Base-by-base conservation (phyloP, 2,797 vertebrate genomes). In the Coreius guichenoti region DNA sequence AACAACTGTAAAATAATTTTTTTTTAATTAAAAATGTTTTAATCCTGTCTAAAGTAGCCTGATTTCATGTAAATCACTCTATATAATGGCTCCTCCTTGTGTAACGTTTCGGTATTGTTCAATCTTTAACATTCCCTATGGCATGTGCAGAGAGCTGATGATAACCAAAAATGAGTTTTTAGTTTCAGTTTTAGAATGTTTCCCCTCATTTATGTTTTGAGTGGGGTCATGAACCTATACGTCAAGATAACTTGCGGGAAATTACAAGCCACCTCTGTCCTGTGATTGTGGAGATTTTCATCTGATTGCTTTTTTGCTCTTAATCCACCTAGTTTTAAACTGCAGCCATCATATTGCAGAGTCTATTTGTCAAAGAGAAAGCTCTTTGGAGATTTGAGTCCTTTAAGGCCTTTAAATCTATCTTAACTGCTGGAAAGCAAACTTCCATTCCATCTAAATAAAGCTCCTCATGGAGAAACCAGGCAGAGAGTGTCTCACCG, bases 221-320 rank as follows among this genome's bases (percentile, higher is more conserved):
- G 63, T 49, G 73, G 33, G 29, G 49, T 21, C 72, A 86, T 70
- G 75, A 81, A 87, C 73, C 36, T 33, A 19, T 33, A 49, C 17
- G 14, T 72, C 49, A 82, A 86, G 74, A 80, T n/a, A 78, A 79
- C 89, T 87, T 84, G 29, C 23, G 14, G 77, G 36, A 82, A 39
- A 33, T 86, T 74, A 85, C 86, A 54, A 84, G 51, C n/a, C 65
- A 45, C 58, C 43, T 87, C 83, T 33, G 61, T 51, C 31, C 2
- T 36, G 65, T 75, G 73, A 90, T 70, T 17, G 78, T 33, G 33
- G n/a, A 77, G 79, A 72, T 85, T 87, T 81, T 39, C 69, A 65
- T 39, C 13, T 65, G 76, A 90, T 90, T 78, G 73, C 85, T 86
- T 87, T 75, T 81, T 65, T 49, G 4, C 45, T 65, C 70, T 81